Evolutionary conservation across 2,797 vertebrate species (phyloP).

Genomic region (Galago senegalensis): DNA sequence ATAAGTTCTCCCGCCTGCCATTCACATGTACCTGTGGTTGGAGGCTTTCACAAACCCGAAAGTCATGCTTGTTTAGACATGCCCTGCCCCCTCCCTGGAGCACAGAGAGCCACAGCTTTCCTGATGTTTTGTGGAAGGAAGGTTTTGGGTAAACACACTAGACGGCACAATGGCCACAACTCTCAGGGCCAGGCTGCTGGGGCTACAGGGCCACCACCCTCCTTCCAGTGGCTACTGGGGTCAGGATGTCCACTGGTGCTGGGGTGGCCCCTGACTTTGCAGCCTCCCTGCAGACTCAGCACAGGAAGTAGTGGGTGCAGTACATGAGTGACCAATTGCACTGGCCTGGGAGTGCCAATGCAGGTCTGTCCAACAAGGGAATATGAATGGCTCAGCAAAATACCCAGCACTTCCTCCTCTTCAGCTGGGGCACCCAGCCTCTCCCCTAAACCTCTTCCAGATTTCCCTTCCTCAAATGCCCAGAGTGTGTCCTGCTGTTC

Average conservation of each 20-base stretch:
- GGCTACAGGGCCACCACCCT: slow-evolving; percentile 83
- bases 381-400: slow-evolving; percentile 76
- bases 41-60: background rate
- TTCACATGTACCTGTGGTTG: background rate
- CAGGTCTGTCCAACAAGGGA: slow-evolving; percentile 70
- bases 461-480: background rate
- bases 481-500: background rate
- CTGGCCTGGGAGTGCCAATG: slow-evolving; percentile 76
- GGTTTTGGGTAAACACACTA: slow-evolving; percentile 84
- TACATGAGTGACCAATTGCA: slow-evolving; percentile 85
- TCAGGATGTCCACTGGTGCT: background rate
- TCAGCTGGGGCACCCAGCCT: background rate
- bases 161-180: slow-evolving; percentile 83
- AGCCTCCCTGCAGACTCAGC: slow-evolving; percentile 32
- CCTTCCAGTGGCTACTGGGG: slow-evolving; percentile 70
- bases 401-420: slow-evolving; percentile 36
- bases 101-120: slow-evolving; percentile 85
- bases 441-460: background rate
- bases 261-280: background rate
- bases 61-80: background rate
- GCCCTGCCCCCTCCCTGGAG: background rate
- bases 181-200: slow-evolving; percentile 79
- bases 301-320: slow-evolving; percentile 83
- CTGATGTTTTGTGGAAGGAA: slow-evolving; percentile 88
- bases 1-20: accelerated